Percentiles rank a stretch among this genome's conserved stretches.
These are phyloP conservation scores for Panagrolaimus sp. DNA, from an alignment of 1,140 invertebrate genomes.

Conservation along the genomic window DNA sequence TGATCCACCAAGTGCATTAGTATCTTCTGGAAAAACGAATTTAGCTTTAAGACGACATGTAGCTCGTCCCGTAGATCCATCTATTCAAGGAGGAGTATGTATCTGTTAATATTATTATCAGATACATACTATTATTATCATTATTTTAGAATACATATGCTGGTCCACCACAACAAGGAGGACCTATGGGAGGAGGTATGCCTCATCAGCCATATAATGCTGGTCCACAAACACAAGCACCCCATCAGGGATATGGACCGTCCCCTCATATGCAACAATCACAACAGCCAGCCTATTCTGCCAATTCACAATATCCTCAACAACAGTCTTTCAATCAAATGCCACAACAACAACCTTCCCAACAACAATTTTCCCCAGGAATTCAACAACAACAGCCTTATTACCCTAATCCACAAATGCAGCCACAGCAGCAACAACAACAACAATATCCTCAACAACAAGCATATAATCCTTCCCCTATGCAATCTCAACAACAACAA, in stretches of 20 bases:
- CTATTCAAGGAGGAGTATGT: slow-evolving; percentile 9
- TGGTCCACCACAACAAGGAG: slow-evolving; percentile 8
- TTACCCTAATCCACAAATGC: neutral
- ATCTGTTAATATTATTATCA: neutral
- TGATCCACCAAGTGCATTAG: neutral
- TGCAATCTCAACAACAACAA: slow-evolving; percentile 1
- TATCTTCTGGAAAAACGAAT: neutral
- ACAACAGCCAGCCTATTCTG: neutral
- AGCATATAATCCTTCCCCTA: neutral
- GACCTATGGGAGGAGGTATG: neutral
- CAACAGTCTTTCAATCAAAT: neutral
- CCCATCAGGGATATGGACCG: neutral
- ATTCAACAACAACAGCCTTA: neutral
- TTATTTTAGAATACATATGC: neutral
- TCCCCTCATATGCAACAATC: neutral
- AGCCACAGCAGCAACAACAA: neutral
- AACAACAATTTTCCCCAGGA: neutral
- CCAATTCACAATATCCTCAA: neutral
- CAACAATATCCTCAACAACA: neutral
- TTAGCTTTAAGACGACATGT: neutral
- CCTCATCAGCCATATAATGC: neutral
- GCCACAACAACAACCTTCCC: neutral
- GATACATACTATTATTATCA: neutral
- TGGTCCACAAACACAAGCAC: neutral
- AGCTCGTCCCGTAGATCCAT: slow-evolving; percentile 1